Evolutionary conservation across 2,113 vertebrate genomes (phyloP).

Genomic region (Cariama cristata): DNA sequence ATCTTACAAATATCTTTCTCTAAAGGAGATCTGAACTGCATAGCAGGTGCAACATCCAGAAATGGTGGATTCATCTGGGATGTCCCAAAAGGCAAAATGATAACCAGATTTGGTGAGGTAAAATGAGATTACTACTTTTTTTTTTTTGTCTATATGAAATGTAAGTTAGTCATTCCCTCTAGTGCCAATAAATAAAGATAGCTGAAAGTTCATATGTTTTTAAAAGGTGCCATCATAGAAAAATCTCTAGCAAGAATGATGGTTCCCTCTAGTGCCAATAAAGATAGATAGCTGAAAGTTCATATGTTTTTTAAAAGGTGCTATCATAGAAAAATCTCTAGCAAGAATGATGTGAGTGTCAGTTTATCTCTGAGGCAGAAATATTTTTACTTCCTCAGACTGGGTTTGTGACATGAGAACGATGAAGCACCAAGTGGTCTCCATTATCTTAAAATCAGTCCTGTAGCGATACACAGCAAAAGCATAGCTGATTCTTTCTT

Average conservation of each 20-base stretch:
- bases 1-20: background rate
- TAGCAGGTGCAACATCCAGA: conserved; percentile 92
- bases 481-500: background rate
- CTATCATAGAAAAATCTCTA: background rate
- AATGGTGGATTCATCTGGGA: conserved; percentile 99
- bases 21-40: conserved; percentile 93
- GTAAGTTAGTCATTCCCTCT: background rate
- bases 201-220: background rate
- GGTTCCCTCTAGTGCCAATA: too few relatives aligned
- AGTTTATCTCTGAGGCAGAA: background rate
- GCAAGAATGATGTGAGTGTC: background rate
- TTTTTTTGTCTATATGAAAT: background rate
- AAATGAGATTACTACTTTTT: background rate
- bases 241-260: background rate
- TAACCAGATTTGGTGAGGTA: conserved; percentile 95
- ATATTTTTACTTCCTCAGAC: background rate
- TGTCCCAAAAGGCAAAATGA: conserved; percentile 90
- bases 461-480: background rate
- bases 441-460: background rate
- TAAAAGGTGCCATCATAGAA: background rate
- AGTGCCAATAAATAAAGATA: background rate
- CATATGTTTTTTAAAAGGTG: background rate
- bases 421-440: background rate
- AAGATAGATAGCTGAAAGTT: background rate
- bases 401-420: background rate